Conservation (phyloP, 2,888 invertebrate species). For the Norana najaformis region DNA sequence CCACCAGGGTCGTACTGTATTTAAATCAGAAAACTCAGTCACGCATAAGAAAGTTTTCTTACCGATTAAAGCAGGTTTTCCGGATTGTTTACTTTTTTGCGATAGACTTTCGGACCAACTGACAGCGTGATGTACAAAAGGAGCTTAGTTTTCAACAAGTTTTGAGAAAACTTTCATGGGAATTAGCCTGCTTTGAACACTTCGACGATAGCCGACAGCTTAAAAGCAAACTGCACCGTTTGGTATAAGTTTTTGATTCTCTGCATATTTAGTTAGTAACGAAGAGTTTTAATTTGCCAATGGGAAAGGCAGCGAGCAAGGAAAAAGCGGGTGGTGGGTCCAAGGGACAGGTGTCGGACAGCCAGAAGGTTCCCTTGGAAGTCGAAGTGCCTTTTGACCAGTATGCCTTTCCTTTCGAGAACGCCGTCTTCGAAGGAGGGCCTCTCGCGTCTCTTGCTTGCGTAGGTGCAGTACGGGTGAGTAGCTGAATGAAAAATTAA, state of each 20-base stretch:
- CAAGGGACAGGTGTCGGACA: neutral
- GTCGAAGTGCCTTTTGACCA: conserved; percentile 29
- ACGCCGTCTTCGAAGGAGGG: conserved; percentile 54
- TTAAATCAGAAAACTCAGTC: neutral
- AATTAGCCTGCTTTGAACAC: neutral
- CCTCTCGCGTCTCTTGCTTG: conserved; percentile 52
- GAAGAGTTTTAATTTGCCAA: neutral
- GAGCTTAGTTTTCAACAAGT: neutral
- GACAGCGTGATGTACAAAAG: neutral
- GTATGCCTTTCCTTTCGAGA: conserved; percentile 53
- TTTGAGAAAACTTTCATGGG: neutral
- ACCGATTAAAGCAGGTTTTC: too few species aligned
- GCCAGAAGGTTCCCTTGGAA: neutral
- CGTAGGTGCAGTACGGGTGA: conserved; percentile 53
- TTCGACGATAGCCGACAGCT: neutral
- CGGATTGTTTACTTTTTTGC: neutral
- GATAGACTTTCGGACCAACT: neutral
- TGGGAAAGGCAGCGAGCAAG: conserved; percentile 17
- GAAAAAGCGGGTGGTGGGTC: neutral
- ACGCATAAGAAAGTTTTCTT: neutral
- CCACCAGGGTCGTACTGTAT: neutral
- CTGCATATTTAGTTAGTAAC: neutral
- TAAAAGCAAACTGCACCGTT: neutral
- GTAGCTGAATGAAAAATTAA: too few species aligned
- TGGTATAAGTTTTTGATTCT: neutral